These are phyloP conservation scores for Caerostris extrusa DNA, from an alignment of 1,140 invertebrate genomes.

Conservation along the genomic window DNA sequence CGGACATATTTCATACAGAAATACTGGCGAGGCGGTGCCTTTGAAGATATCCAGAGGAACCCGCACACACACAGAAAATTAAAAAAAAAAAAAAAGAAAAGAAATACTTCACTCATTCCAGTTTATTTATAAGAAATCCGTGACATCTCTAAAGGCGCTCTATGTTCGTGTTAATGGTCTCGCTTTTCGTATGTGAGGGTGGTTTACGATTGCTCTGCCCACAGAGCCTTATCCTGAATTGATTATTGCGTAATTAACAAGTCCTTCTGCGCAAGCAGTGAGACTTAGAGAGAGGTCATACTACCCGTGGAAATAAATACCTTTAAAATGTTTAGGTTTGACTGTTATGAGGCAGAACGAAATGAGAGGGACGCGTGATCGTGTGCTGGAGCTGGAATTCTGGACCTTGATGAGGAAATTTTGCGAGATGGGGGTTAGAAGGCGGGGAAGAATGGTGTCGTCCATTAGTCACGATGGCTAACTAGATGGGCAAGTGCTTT, in stretches of 20 bases:
- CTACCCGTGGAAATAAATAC: slow-evolving; percentile 58
- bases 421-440: neutral
- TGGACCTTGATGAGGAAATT: slow-evolving; percentile 11
- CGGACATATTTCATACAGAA: slow-evolving; percentile 67
- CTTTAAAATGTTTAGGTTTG: slow-evolving; percentile 23
- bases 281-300: slow-evolving; percentile 33
- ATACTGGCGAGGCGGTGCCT: slow-evolving; percentile 46
- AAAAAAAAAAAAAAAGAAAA: neutral
- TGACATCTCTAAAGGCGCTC: slow-evolving; percentile 52
- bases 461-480: slow-evolving; percentile 35
- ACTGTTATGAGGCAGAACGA: slow-evolving; percentile 67
- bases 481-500: slow-evolving; percentile 19
- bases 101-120: slow-evolving; percentile 32
- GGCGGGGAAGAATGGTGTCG: slow-evolving; percentile 6
- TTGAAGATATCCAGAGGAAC: slow-evolving; percentile 26
- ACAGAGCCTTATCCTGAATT: slow-evolving; percentile 45
- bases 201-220: slow-evolving; percentile 50
- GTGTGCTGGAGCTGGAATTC: neutral
- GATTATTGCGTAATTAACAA: slow-evolving; percentile 69
- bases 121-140: slow-evolving; percentile 76
- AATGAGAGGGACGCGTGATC: neutral
- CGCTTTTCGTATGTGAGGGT: slow-evolving; percentile 37
- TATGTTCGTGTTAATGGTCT: slow-evolving; percentile 61
- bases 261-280: neutral
- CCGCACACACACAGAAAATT: neutral